These are phyloP conservation scores for Pseudococcus viburni DNA, from an alignment of 2,888 invertebrate genomes.

Conservation along the genomic window DNA sequence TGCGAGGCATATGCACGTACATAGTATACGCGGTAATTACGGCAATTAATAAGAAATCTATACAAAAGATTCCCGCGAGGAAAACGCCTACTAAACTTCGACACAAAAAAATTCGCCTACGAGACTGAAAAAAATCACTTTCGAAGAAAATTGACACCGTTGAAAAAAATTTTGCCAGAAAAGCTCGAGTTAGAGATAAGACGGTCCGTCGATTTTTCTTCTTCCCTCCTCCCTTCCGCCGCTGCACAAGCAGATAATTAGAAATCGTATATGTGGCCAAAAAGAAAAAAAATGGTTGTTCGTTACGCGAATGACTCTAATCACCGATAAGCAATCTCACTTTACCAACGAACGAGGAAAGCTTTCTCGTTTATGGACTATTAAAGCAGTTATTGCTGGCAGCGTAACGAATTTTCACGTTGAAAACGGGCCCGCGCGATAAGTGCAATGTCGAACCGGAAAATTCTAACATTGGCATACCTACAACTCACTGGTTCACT, in stretches of 20 bases:
- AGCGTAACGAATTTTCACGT: conserved; percentile 46
- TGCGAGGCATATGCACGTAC: background rate
- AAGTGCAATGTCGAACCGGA: conserved; percentile 47
- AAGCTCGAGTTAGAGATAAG: background rate
- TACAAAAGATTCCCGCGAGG: background rate
- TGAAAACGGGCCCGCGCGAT: conserved; percentile 25
- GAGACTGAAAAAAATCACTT: background rate
- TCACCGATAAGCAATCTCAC: conserved; percentile 37
- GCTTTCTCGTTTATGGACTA: conserved; percentile 44
- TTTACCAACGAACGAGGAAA: conserved; percentile 25
- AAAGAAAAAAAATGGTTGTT: conserved; percentile 19
- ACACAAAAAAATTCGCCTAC: background rate
- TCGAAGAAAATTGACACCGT: background rate
- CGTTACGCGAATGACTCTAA: conserved; percentile 40
- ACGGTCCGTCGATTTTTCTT: background rate
- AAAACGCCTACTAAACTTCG: background rate
- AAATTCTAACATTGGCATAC: conserved; percentile 19
- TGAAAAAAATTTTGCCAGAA: background rate
- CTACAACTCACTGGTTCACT: conserved; percentile 7
- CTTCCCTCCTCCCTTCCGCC: background rate
- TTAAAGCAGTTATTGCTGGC: conserved; percentile 33
- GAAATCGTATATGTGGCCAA: conserved; percentile 24
- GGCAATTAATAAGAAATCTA: background rate
- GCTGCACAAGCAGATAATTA: background rate
- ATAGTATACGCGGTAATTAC: background rate